Percentiles rank a stretch among this genome's conserved stretches.
Evolutionary conservation across 2,797 vertebrate species (phyloP).

Genomic region (Anableps anableps): DNA sequence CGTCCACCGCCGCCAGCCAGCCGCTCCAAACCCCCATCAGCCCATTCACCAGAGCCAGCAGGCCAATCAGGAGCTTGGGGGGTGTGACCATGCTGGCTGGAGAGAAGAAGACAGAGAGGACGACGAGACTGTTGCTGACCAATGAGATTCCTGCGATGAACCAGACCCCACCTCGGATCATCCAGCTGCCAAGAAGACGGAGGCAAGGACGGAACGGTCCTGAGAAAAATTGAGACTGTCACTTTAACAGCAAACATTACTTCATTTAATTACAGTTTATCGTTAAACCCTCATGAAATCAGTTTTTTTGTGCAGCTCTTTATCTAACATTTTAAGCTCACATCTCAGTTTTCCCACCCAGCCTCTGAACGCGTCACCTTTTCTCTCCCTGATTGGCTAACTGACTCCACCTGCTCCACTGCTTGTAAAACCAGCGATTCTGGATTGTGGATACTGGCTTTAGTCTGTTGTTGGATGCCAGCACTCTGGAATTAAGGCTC

Average conservation of each 20-base stretch:
- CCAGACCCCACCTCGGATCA: constrained; percentile 92
- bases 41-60: constrained; percentile 86
- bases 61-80: constrained; percentile 86
- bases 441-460: not conserved
- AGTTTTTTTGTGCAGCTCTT: not conserved
- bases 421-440: not conserved
- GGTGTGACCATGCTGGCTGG: constrained; percentile 78
- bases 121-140: constrained; percentile 87
- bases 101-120: constrained; percentile 84
- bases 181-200: constrained; percentile 91
- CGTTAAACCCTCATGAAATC: not conserved
- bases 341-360: not conserved
- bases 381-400: not conserved
- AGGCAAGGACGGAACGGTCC: constrained; percentile 92
- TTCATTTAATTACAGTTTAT: not conserved
- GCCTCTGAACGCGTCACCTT: not conserved
- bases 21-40: constrained; percentile 88
- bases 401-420: not conserved
- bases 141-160: constrained; percentile 85
- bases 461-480: not conserved
- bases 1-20: constrained; percentile 86
- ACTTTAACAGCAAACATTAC: not conserved
- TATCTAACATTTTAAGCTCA: not conserved
- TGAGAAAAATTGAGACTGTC: constrained; percentile 48
- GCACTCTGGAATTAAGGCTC: not conserved